phyloP scores from a whole-genome alignment of 2,888 invertebrate species.

The Aleiodes testaceus region DNA sequence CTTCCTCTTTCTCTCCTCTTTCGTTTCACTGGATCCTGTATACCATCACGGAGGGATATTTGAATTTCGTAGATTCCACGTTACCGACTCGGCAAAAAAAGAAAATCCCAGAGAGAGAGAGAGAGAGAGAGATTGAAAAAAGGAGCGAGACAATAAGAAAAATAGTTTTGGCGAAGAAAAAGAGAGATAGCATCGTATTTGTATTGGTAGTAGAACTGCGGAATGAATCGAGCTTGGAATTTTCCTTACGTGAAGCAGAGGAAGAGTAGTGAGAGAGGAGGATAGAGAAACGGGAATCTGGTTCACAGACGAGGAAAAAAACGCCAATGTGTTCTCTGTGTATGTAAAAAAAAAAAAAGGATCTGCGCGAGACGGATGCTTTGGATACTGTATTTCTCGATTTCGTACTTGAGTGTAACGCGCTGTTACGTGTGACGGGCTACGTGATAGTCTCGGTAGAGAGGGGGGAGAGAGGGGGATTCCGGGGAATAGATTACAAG shows the following conservation, averaged over 20 bases:
- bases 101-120: too few species aligned
- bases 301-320: constrained; percentile 41
- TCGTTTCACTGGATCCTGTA: constrained; percentile 30
- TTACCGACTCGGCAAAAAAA: constrained; percentile 40
- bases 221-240: constrained; percentile 56
- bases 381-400: constrained; percentile 36
- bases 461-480: constrained; percentile 12
- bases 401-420: constrained; percentile 38
- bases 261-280: not conserved
- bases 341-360: not conserved
- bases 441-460: constrained; percentile 40
- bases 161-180: constrained; percentile 24
- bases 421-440: constrained; percentile 42
- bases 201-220: constrained; percentile 51
- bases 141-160: constrained; percentile 26
- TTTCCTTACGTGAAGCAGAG: constrained; percentile 46
- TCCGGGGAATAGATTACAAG: constrained; percentile 42
- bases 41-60: constrained; percentile 47
- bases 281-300: constrained; percentile 35
- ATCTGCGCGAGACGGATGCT: constrained; percentile 37
- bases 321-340: not conserved
- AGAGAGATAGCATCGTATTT: constrained; percentile 54
- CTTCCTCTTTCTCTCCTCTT: not conserved
- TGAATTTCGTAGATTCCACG: constrained; percentile 54
- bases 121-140: constrained; percentile 13